Base-by-base conservation (phyloP, 2,888 invertebrate species). In the Acleris literana region DNA sequence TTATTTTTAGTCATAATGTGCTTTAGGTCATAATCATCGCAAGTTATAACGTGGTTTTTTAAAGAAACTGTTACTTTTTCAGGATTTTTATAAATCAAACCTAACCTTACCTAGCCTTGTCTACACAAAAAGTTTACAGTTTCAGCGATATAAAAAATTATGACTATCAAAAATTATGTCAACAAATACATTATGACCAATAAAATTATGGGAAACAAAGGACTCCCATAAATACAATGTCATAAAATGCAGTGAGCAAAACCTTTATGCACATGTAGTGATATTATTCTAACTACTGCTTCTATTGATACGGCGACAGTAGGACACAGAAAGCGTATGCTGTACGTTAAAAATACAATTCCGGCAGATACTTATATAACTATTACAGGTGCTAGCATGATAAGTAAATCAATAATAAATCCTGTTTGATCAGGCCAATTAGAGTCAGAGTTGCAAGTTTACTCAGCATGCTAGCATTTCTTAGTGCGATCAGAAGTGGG, bases 241-340 rank as follows among this genome's bases (percentile, higher is more conserved):
- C 39, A 39, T 39, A 39, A 39, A 39, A 39, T 39, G 4, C 63
- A 63, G 59, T 60, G 66, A 57, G 48, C 54, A 51, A 46, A 60
- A 57, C 54, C 60, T 44, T 25, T 44, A 58, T 66, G 58, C 63
- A 49, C 54, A 54, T 68, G 65, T 59, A 60, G 64, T 69, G 67
- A 68, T 64, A 43, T 63, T 57, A 25, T 68, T 49, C 57, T 65
- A 70, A 48, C 64, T 56, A 58, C 52, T 39, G 48, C 49, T 61
- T 58, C 68, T 70, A 70, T 71, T 11, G 68, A 70, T 58, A 71
- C 64, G 58, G 70, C 70, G 68, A 71, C 67, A 64, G 66, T 64
- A 64, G 59, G 60, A 62, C 53, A 61, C 63, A 59, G 54, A 68
- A 63, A 62, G 64, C 64, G 57, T 63, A 58, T 20, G 49, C 61